Evolutionary conservation across 2,113 vertebrate species (phyloP).

Genomic region (Percina caprodes): DNA sequence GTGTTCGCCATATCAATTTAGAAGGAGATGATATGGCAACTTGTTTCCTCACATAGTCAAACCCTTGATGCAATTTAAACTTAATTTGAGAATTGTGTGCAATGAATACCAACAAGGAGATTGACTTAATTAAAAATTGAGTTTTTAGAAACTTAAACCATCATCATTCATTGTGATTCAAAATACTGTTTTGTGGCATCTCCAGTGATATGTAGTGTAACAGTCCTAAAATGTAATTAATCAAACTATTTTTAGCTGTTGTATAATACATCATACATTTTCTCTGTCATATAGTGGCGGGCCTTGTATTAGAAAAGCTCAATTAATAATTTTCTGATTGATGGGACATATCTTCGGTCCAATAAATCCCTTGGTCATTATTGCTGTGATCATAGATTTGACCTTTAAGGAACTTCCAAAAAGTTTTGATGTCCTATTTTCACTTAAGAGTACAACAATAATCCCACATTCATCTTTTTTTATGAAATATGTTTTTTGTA

Average conservation of each 20-base stretch:
- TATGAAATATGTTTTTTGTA: background rate
- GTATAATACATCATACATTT: conserved; percentile 33
- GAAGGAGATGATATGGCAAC: background rate
- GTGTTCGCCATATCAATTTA: background rate
- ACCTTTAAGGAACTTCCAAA: conserved; percentile 27
- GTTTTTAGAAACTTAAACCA: background rate
- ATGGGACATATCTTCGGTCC: conserved; percentile 11
- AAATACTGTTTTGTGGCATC: background rate
- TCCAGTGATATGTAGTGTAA: background rate
- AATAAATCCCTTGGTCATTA: conserved; percentile 35
- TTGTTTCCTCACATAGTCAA: background rate
- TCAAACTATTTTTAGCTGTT: conserved; percentile 37
- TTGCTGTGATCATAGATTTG: conserved; percentile 15
- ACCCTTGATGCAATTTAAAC: background rate
- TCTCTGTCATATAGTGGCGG: conserved; percentile 29
- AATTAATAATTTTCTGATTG: conserved; percentile 42
- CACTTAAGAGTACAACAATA: background rate
- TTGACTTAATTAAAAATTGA: background rate
- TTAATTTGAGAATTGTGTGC: background rate
- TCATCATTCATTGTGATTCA: conserved; percentile 11
- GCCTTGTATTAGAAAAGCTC: conserved; percentile 29
- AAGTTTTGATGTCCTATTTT: background rate
- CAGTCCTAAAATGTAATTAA: conserved; percentile 13
- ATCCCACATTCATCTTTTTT: background rate
- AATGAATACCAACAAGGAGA: too few species aligned